Evolutionary conservation across 2,797 vertebrate species (phyloP), one percentile per base, ranked within the genome.

Genomic region (Myiothlypis chrysogaster): DNA sequence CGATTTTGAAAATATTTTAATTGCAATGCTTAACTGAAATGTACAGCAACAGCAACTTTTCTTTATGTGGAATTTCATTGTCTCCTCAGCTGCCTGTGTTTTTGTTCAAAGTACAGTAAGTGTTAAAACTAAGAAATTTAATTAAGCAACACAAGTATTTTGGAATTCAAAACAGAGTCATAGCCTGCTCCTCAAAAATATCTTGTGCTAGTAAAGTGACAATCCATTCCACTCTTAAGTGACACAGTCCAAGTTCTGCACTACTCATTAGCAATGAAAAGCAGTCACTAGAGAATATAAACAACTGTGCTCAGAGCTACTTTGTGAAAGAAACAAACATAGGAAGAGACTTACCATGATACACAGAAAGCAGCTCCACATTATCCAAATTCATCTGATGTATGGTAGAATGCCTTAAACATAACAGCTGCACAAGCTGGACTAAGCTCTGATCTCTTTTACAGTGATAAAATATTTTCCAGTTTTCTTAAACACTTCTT

Each of bases 321-420:
- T 87, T 65, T 53, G 79, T 84, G 34, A 95, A 93, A 83, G 50
- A 93, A 95, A 90, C 49, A 68, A 32, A 57, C 39, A 82, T 8
- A 78, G 90, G 73, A 95, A 93, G 80, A 78, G 78, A 68, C 41
- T 34, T 61, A 47, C 56, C 50, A 47, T 24, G 78, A 71, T 56
- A 93, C 41, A 93, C 6, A 92, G 73, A 96, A 96, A 96, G 70
- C 35, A 92, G 56, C 44, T 78, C 39, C 34, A 60, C 20, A 32
- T 70, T 69, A 91, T 49, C 55, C 84, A 94, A 46, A 94, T 89
- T 78, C 79, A 88, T 23, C 19, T 18, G 41, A 76, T 63, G 27
- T 4, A 47, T 17, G 46, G 39, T 20, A 89, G 34, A 76, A 61
- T 10, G 28, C n/a, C 86, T 83, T 75, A 52, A 59, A 68, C 7